phyloP scores from a whole-genome alignment of 2,113 vertebrate genomes.

The Lota lota region DNA sequence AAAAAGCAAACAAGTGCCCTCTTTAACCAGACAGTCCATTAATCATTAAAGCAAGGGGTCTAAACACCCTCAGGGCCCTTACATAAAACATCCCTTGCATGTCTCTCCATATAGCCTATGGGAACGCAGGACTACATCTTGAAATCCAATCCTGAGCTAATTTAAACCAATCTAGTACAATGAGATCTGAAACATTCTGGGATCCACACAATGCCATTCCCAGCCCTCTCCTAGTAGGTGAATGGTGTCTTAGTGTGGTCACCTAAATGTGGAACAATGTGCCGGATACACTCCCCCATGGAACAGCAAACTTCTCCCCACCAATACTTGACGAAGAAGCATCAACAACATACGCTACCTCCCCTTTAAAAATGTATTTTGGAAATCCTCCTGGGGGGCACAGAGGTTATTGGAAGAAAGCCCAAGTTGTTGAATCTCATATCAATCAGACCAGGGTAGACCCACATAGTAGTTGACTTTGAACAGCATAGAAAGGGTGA shows the following conservation, averaged over 20 bases:
- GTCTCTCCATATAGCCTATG: slow-evolving; percentile 14
- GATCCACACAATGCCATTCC: slow-evolving; percentile 42
- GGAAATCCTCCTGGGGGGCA: slow-evolving; percentile 4
- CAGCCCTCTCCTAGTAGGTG: slow-evolving; percentile 51
- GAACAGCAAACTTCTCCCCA: slow-evolving; percentile 25
- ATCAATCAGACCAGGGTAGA: too few relatives aligned
- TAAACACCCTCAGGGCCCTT: slow-evolving; percentile 16
- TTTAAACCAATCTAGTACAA: slow-evolving; percentile 21
- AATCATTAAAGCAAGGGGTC: slow-evolving; percentile 31
- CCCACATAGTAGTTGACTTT: too few relatives aligned
- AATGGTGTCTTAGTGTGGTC: slow-evolving; percentile 41
- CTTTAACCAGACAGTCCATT: slow-evolving; percentile 34
- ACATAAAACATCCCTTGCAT: too few relatives aligned
- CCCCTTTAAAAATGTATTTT: neutral
- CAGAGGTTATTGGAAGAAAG: too few relatives aligned
- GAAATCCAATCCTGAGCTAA: slow-evolving; percentile 38
- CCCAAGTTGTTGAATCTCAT: too few relatives aligned
- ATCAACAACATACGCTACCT: slow-evolving; percentile 6
- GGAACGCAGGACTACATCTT: slow-evolving; percentile 34
- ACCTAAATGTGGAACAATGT: slow-evolving; percentile 68
- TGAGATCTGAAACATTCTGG: slow-evolving; percentile 13
- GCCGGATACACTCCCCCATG: slow-evolving; percentile 48
- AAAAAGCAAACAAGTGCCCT: slow-evolving; percentile 45
- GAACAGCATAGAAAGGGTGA: too few relatives aligned
- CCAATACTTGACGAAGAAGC: slow-evolving; percentile 44